These are phyloP conservation scores for Drosophila kohkoa DNA, from an alignment of 1,140 invertebrate genomes.

Conservation along the genomic window DNA sequence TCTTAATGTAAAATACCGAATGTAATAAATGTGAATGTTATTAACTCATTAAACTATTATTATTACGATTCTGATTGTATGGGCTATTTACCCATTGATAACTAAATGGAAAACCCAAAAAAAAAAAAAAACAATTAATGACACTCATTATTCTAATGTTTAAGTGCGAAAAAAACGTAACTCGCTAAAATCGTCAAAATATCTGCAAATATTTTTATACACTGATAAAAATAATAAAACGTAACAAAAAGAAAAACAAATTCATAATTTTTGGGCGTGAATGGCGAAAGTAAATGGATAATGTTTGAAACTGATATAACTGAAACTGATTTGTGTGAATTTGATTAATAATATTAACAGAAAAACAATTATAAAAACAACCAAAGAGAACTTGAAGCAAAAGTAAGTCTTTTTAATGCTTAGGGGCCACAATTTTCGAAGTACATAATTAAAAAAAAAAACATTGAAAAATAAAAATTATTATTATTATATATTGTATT, in stretches of 20 bases:
- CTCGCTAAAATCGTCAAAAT: conserved; percentile 66
- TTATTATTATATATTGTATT: conserved; percentile 79
- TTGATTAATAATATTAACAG: conserved; percentile 53
- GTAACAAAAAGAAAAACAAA: conserved; percentile 38
- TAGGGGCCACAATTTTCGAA: conserved; percentile 83
- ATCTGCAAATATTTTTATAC: conserved; percentile 82
- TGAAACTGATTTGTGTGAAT: conserved; percentile 61
- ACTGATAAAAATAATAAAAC: conserved; percentile 49
- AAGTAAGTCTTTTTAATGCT: conserved; percentile 80
- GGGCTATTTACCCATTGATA: conserved; percentile 31
- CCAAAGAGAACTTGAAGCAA: conserved; percentile 70
- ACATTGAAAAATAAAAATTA: conserved; percentile 44
- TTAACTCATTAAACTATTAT: conserved; percentile 61
- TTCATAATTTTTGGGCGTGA: conserved; percentile 31
- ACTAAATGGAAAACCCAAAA: conserved; percentile 30
- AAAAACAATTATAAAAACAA: conserved; percentile 41
- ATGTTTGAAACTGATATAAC: conserved; percentile 19
- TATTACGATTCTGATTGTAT: conserved; percentile 57
- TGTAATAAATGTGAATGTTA: conserved; percentile 62
- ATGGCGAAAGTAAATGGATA: conserved; percentile 34
- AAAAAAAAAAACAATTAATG: conserved; percentile 44
- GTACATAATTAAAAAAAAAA: conserved; percentile 70
- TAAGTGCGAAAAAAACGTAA: conserved; percentile 52
- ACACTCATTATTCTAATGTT: conserved; percentile 80
- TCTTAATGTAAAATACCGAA: conserved; percentile 26